These are phyloP conservation scores for Isoperla grammatica DNA, from an alignment of 2,888 invertebrate species.

Conservation along the genomic window DNA sequence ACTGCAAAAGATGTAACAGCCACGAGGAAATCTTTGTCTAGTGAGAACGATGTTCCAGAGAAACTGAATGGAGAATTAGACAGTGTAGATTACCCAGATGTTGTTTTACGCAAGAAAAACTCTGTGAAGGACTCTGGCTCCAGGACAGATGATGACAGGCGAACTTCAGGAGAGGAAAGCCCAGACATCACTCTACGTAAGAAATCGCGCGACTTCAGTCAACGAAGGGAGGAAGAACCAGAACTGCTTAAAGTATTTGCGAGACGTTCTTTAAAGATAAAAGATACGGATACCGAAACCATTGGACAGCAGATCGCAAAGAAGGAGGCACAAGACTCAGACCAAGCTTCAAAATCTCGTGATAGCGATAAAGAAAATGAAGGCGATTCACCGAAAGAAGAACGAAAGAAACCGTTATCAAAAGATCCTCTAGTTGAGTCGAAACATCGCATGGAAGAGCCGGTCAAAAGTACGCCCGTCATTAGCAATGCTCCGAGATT, in stretches of 20 bases:
- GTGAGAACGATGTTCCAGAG: not conserved
- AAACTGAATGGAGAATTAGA: slow-evolving; percentile 28
- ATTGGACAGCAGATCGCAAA: slow-evolving; percentile 52
- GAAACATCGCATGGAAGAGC: slow-evolving; percentile 20
- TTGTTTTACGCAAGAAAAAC: not conserved
- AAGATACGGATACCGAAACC: slow-evolving; percentile 59
- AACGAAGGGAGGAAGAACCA: slow-evolving; percentile 62
- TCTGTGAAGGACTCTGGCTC: slow-evolving; percentile 2
- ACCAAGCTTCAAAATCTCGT: slow-evolving; percentile 53
- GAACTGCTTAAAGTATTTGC: slow-evolving; percentile 80
- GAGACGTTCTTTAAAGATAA: slow-evolving; percentile 71
- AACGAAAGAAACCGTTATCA: slow-evolving; percentile 38
- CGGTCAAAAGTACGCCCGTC: not conserved
- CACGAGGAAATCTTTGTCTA: not conserved
- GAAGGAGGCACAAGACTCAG: slow-evolving; percentile 42
- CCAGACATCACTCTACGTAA: slow-evolving; percentile 50
- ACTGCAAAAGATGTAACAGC: slow-evolving; percentile 7
- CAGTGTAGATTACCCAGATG: too few relatives aligned
- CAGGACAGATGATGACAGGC: slow-evolving; percentile 6
- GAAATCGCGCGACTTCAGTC: slow-evolving; percentile 44
- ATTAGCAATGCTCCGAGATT: not conserved
- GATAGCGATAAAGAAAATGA: slow-evolving; percentile 73
- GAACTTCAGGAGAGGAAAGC: slow-evolving; percentile 2
- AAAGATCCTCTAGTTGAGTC: slow-evolving; percentile 28
- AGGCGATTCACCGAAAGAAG: slow-evolving; percentile 47